Conservation (phyloP, 2,797 vertebrate genomes). For the Pangasius krempfi region DNA sequence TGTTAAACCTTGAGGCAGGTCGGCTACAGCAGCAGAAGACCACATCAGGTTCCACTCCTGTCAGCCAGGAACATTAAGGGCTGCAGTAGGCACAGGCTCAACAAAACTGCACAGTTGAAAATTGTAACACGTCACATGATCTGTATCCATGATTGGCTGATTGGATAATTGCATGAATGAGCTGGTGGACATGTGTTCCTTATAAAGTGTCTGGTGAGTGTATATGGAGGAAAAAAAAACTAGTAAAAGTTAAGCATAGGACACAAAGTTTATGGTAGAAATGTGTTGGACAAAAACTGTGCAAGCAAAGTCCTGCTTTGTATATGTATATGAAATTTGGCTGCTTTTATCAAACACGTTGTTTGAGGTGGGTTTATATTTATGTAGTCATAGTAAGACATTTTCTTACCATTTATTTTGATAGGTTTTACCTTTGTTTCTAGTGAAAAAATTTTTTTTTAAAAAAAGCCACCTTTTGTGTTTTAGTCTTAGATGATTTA, state of each 20-base stretch:
- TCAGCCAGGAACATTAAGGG: background rate
- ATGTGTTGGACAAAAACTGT: background rate
- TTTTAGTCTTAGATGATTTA: background rate
- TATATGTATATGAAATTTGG: background rate
- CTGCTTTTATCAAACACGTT: background rate
- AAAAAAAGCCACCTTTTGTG: background rate
- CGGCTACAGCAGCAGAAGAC: background rate
- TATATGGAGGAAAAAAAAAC: background rate
- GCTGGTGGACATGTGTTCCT: background rate
- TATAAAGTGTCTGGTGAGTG: background rate
- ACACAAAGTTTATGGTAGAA: background rate
- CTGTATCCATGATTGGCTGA: background rate
- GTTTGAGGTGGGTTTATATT: background rate
- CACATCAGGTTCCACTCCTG: background rate
- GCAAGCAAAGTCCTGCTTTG: background rate
- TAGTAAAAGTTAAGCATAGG: background rate
- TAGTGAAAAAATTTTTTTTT: background rate
- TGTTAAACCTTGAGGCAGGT: background rate
- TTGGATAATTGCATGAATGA: background rate
- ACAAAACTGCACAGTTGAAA: background rate
- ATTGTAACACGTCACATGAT: background rate
- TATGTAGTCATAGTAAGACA: background rate
- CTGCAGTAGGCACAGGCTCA: background rate
- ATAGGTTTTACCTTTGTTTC: background rate
- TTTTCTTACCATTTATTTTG: background rate